These are phyloP conservation scores for Caenorhabditis japonica DNA, from an alignment of 2,888 invertebrate genomes.

Conservation along the genomic window DNA sequence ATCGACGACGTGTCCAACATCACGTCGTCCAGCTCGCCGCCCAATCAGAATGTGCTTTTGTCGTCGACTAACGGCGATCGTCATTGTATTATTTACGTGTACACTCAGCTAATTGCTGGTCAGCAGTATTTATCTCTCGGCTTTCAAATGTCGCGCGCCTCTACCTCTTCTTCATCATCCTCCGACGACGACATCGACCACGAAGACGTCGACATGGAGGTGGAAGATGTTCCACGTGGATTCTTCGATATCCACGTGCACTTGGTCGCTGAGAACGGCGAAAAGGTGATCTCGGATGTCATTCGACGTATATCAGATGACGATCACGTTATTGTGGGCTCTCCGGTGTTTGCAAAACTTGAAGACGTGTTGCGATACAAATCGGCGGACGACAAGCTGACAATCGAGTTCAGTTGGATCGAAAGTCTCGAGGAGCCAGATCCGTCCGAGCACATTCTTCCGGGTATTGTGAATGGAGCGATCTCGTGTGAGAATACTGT, in stretches of 20 bases:
- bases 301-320: slow-evolving; percentile 26
- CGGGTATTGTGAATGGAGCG: slow-evolving; percentile 1
- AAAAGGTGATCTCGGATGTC: neutral
- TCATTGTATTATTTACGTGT: slow-evolving; percentile 12
- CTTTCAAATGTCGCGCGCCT: slow-evolving; percentile 25
- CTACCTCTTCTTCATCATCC: neutral
- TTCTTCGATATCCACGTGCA: slow-evolving; percentile 15
- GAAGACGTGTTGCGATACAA: neutral
- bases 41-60: slow-evolving; percentile 24
- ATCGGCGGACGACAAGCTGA: slow-evolving; percentile 6
- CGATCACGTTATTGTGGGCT: slow-evolving; percentile 17
- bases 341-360: slow-evolving; percentile 16
- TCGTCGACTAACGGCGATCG: slow-evolving; percentile 5
- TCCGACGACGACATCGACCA: neutral
- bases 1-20: slow-evolving; percentile 17
- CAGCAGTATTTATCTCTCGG: slow-evolving; percentile 23
- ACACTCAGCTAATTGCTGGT: slow-evolving; percentile 9
- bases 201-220: neutral
- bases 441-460: too few relatives aligned
- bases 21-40: neutral
- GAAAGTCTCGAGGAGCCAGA: neutral
- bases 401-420: slow-evolving; percentile 14
- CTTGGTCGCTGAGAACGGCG: neutral
- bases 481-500: slow-evolving; percentile 9
- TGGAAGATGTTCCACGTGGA: neutral